These are phyloP conservation scores for Aporophyla nigra DNA, from an alignment of 2,888 invertebrate genomes.

Conservation along the genomic window DNA sequence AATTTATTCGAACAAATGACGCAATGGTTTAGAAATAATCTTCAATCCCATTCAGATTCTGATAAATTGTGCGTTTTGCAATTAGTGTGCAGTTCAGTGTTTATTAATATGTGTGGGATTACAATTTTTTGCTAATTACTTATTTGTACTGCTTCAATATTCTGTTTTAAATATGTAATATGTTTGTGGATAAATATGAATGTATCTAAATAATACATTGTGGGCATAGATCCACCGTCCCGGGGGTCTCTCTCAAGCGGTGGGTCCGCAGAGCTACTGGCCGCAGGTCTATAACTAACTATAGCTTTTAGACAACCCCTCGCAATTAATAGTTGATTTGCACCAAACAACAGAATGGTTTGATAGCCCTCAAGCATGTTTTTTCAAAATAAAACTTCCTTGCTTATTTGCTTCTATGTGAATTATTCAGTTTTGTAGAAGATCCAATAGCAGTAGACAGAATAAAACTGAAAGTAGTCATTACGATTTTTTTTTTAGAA, in stretches of 20 bases:
- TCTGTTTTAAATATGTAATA: constrained; percentile 13
- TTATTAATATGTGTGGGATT: constrained; percentile 2
- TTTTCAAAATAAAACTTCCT: constrained; percentile 57
- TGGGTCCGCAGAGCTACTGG: constrained; percentile 91
- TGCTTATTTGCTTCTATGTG: constrained; percentile 62
- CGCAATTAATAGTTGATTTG: constrained; percentile 71
- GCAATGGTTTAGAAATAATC: no score
- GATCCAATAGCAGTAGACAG: constrained; percentile 48
- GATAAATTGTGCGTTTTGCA: no score
- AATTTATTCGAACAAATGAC: no score
- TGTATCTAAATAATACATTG: constrained; percentile 72
- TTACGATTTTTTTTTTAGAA: constrained; percentile 39
- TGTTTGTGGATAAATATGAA: constrained; percentile 9
- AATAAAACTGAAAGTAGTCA: constrained; percentile 39
- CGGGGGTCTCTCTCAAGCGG: constrained; percentile 91
- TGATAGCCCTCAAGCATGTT: constrained; percentile 74
- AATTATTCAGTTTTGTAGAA: constrained; percentile 47
- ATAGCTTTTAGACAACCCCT: constrained; percentile 75
- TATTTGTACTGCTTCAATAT: constrained; percentile 15
- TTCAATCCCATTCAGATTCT: no score
- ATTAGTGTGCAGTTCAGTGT: neutral
- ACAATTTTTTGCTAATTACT: neutral
- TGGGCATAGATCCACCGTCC: constrained; percentile 88
- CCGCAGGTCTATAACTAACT: constrained; percentile 91
- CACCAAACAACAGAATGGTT: constrained; percentile 72